Percentiles rank a stretch among this genome's conserved stretches.
Evolutionary conservation across 1,140 invertebrate species (phyloP).

Genomic region (Drosophila pandora): DNA sequence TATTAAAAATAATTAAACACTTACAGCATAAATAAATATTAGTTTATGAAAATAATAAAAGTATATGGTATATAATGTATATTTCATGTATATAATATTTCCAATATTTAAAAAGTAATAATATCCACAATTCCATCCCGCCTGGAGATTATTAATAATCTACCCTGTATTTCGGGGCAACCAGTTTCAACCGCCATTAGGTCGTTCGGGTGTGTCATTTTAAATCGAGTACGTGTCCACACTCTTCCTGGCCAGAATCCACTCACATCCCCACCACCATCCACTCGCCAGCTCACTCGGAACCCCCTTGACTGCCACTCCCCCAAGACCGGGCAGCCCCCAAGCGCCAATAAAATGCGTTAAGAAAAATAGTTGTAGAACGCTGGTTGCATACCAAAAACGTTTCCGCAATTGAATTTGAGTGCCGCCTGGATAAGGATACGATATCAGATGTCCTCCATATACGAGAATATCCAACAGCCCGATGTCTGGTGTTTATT

Average conservation of each 20-base stretch:
- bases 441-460: slow-evolving; percentile 27
- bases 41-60: too few species aligned
- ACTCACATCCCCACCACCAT: background rate
- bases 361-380: slow-evolving; percentile 82
- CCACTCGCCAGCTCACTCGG: background rate
- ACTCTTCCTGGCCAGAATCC: background rate
- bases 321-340: slow-evolving; percentile 48
- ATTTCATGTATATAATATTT: too few species aligned
- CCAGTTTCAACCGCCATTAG: slow-evolving; percentile 52
- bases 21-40: too few species aligned
- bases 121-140: too few species aligned
- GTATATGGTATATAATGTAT: too few species aligned
- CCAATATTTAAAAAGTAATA: too few species aligned
- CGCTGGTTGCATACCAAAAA: slow-evolving; percentile 79
- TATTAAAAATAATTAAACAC: too few species aligned
- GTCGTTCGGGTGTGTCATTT: slow-evolving; percentile 67
- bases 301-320: slow-evolving; percentile 13
- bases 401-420: slow-evolving; percentile 70
- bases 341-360: slow-evolving; percentile 79
- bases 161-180: slow-evolving; percentile 13
- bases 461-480: background rate
- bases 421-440: slow-evolving; percentile 12
- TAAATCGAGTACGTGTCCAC: slow-evolving; percentile 70
- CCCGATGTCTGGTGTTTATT: slow-evolving; percentile 6
- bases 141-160: background rate